phyloP scores from a whole-genome alignment of 2,797 vertebrate genomes.

The Melopsittacus undulatus region DNA sequence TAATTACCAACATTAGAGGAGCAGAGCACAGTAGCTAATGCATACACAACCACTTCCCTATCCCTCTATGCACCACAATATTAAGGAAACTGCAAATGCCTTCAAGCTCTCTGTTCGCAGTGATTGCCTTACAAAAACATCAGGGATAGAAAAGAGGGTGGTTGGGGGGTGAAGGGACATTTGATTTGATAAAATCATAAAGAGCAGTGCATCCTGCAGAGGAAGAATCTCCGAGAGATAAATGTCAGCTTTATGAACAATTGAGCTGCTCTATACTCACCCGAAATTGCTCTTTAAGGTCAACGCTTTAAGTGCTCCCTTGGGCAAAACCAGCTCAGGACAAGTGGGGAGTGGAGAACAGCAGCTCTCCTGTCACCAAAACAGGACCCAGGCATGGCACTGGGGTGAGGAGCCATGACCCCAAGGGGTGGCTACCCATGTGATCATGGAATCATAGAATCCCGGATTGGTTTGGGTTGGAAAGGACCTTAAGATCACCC shows the following conservation, averaged over 20 bases:
- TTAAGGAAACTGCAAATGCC: not conserved
- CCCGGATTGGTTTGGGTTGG: not conserved
- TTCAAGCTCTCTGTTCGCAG: not conserved
- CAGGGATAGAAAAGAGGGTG: not conserved
- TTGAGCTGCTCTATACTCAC: slow-evolving; percentile 66
- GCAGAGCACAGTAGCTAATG: not conserved
- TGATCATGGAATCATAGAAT: fast-evolving
- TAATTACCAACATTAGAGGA: slow-evolving; percentile 49
- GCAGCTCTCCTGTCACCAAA: fast-evolving
- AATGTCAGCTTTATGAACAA: slow-evolving; percentile 81
- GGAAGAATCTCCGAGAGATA: slow-evolving; percentile 70
- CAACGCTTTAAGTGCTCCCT: slow-evolving; percentile 63
- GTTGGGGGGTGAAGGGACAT: slow-evolving; percentile 18
- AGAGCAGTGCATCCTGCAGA: slow-evolving; percentile 58
- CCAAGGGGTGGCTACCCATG: not conserved
- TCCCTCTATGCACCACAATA: fast-evolving
- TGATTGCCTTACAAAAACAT: not conserved
- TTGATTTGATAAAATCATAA: slow-evolving; percentile 75
- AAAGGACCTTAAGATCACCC: not conserved
- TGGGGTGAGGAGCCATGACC: fast-evolving
- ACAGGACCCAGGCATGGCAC: not conserved
- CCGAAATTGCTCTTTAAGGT: slow-evolving; percentile 78
- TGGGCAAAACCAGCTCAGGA: slow-evolving; percentile 2
- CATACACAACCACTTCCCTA: not conserved
- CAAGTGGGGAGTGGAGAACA: not conserved